Base-by-base conservation (phyloP, 2,797 vertebrate genomes). In the Meriones psammophilus region DNA sequence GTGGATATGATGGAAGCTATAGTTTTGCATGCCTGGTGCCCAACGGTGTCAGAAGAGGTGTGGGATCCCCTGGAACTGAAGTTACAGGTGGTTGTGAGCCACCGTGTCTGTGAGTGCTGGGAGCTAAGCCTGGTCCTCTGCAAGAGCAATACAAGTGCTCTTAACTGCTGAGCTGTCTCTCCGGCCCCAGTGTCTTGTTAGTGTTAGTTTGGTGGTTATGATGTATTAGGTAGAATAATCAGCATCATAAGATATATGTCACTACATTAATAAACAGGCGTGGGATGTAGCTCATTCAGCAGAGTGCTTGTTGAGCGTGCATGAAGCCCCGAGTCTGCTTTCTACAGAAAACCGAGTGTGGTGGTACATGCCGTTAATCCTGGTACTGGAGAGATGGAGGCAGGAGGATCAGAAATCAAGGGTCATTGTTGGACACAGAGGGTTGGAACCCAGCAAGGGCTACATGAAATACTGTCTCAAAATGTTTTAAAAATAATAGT, bases 221-320 rank as follows among this genome's bases (percentile, higher is more conserved):
- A 77, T 42, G 68, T 71, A 46, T 92, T 89, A 91, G 56, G 18
- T 85, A 93, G 89, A 95, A 84, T 89, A 96, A 85, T 80, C 79
- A 69, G 42, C 56, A 58, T 60, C 62, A n/a, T 90, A 77, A 90
- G 81, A 88, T 46, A 88, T 46, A 14, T 95, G 88, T 91, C 56
- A 64, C 84, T 92, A 89, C 22, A 60, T 58, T 85, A 85, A 50
- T 24, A 80, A 89, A 12, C 24, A 54, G 30, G 36, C 17, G 1
- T 24, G 17, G 18, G 30, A 24, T 46, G 39, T n/a, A 76, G 39
- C 28, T 88, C 36, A 46, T 13, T 76, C 36, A 39, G 54, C 33
- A 62, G 69, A 33, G 56, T 77, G 17, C 54, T 42, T 88, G 17
- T 74, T 22, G 46, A 77, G 18, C 13, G n/a, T 77, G 30, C 39